Evolutionary conservation across 2,888 invertebrate species (phyloP), one percentile per base, ranked within the genome.

Genomic region (Mesorhabditis sp.): DNA sequence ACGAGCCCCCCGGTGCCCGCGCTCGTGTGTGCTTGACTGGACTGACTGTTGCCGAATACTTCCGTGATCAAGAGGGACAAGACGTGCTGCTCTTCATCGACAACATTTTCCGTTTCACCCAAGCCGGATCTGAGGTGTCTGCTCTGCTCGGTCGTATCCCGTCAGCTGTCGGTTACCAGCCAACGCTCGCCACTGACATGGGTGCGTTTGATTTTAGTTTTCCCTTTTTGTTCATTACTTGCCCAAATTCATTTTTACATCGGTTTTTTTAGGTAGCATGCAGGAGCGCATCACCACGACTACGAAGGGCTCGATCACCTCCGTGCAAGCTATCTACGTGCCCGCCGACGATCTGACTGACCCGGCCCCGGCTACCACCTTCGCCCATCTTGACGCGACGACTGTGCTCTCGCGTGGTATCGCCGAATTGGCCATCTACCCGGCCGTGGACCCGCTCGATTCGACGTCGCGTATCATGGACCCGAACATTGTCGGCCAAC

Each of bases 281-380:
- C 94, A 95, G 90, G 94, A 95, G 88, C 89, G 94, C 85, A 94
- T 94, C 88, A 94, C 94, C 76, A 94, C 94, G 80, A 94, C 94
- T 74, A 94, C 91, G 87, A 92, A 93, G 85, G 94, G 94, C 78
- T 94, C 94, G 83, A 94, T 94, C 86, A 94, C 94, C 72, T 93
- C 93, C 76, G 94, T 94, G 83, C 93, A 93, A 90, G 93, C 94
- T 73, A 93, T 94, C 80, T 94, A 94, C 86, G 94, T 94, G 76
- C 94, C 94, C 65, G 94, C 94, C 85, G 94, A 94, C 86, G 94
- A 94, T 87, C 91, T 94, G 87, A 94, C 94, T 58, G 94, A 94
- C 89, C 94, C 94, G 41, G 93, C 94, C 4, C 94, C 94, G 43
- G 94, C 94, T 69, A 95, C 94, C 43, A 94, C 94, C 5, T 95